Evolutionary conservation across 2,797 vertebrate genomes (phyloP), one percentile per base, ranked within the genome.

Genomic region (Tarsius wallacei): DNA sequence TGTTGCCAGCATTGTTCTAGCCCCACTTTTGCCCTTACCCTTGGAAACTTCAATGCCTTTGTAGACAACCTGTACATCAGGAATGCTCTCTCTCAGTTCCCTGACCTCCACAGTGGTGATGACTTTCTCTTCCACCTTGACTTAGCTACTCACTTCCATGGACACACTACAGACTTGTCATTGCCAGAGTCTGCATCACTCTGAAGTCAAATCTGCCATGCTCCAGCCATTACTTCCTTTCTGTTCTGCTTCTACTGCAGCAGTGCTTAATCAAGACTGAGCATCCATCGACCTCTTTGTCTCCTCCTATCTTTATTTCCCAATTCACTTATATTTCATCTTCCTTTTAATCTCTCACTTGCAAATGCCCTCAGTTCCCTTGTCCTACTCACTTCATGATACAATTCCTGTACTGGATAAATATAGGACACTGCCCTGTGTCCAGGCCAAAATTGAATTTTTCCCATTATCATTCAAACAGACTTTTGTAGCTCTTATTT

Each of bases 21-120:
- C 53, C 33, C 73, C 78, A 22, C 31, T 88, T 91, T 92, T 42
- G 66, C 33, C 42, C 87, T 96, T 71, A 19, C 11, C 90, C 64
- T 36, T 76, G 61, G 47, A 5, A 91, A 64, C 31, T 51, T 53
- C n/a, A 70, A 15, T 31, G 24, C 15, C 49, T 71, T 1, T 51
- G 47, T 83, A 64, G 51, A 68, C n/a, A 63, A 13, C 11, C 33
- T 82, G 31, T 14, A 17, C 6, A 87, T 63, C 10, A 73, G 74
- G 57, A 3, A 57, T 22, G 1, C 31, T 31, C 13, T 68, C 36
- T 83, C 24, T 94, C 28, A 22, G 28, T 74, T 85, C 51, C 51
- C 76, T 91, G 61, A 64, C 24, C 21, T 61, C 31, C 1, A 61
- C 15, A 13, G 42, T 4, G 28, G 77, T 55, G 61, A 74, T 49